Percentiles rank a stretch among this genome's conserved stretches.
Evolutionary conservation across 2,797 vertebrate genomes (phyloP).

Genomic region (Acrossocheilus fasciatus): DNA sequence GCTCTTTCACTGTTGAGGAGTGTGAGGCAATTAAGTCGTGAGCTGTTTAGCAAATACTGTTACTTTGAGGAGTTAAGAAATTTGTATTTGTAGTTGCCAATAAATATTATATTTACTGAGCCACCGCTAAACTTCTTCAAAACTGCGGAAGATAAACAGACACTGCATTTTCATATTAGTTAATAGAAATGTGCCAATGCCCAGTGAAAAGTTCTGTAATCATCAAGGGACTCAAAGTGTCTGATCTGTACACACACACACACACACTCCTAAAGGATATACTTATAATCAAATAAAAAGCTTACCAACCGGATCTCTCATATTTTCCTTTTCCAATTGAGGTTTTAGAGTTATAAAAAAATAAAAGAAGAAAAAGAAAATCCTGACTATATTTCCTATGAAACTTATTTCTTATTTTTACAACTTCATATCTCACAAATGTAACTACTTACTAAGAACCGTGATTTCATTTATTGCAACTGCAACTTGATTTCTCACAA

Average conservation of each 20-base stretch:
- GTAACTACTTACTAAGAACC: not conserved
- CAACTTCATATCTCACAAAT: not conserved
- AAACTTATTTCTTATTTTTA: too few species aligned
- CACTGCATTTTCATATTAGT: conserved; percentile 2
- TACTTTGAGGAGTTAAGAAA: conserved; percentile 1
- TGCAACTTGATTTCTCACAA: not conserved
- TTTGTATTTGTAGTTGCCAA: conserved; percentile 12
- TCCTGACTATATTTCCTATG: not conserved
- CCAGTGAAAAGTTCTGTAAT: not conserved
- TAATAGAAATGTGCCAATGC: not conserved
- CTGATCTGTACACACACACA: not conserved
- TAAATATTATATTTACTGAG: conserved; percentile 14
- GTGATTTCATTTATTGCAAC: not conserved
- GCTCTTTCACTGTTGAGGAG: not conserved
- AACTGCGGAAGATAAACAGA: not conserved
- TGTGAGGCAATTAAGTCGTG: not conserved
- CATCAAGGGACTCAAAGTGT: not conserved
- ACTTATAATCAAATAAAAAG: not conserved
- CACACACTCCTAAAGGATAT: not conserved
- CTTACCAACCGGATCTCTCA: not conserved
- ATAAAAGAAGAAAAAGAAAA: not conserved
- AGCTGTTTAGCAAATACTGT: conserved; percentile 18
- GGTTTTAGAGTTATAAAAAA: not conserved
- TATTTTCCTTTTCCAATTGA: not conserved
- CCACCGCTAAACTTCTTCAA: not conserved